Base-by-base conservation (phyloP, 2,888 invertebrate genomes). In the Lasioglossum pauxillum region DNA sequence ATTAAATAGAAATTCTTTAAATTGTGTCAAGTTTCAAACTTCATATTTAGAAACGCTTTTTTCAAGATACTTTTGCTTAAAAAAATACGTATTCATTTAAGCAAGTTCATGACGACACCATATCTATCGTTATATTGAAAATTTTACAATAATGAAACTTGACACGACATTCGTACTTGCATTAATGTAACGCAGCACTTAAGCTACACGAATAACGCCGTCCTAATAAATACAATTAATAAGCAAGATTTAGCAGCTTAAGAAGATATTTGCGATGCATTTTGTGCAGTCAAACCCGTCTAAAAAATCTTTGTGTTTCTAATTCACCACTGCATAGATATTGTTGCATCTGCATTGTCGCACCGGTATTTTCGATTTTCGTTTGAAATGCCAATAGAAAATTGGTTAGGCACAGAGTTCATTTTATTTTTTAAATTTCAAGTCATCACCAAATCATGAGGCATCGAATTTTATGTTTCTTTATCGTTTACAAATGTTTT, bases 221-320 rank as follows among this genome's bases (percentile, higher is more conserved):
- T 93, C 92, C 92, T 93, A 94, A 94, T 94, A 93, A 94, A 93
- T 94, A 93, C 91, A 92, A 92, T 90, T 91, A 91, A 91, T 93
- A 92, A 92, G 91, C 92, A 93, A 92, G 92, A 91, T 92, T 93
- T 90, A 89, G 90, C 88, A 91, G 92, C 89, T 90, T 90, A 88
- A 91, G 89, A 92, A 93, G 92, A 89, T 92, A 93, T 92, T 92
- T 93, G 92, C 92, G 93, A 92, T 92, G 88, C 88, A 89, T 91
- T 64, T 91, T 93, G 92, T 93, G 92, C 91, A 91, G 81, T 89
- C 44, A 84, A 89, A 87, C 72, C 79, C 80, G 27, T 83, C 87
- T 76, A 57, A 78, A 87, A 84, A 79, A 86, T 85, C 57, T 72
- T n/a, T 89, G 86, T 88, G 80, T 75, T 86, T 88, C 82, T 91